Base-by-base conservation (phyloP, 2,888 invertebrate species). In the Panzeria rudis region DNA sequence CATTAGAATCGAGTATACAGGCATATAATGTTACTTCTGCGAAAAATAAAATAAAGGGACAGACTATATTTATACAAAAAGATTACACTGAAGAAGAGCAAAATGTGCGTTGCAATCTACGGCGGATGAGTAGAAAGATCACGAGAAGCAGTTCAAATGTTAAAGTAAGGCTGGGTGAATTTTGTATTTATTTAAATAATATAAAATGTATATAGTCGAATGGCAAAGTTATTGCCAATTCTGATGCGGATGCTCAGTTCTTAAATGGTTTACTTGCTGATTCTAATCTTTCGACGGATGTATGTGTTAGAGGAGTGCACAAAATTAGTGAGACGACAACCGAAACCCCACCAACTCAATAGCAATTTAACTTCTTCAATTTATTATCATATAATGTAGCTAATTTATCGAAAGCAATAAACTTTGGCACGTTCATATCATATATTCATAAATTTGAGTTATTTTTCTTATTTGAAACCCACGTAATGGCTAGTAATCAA, bases 131-230 rank as follows among this genome's bases (percentile, higher is more conserved):
- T n/a, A 47, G 35, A 50, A 52, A 50, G 1, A 50, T 52, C 3
- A 3, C 20, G 5, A 50, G 25, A 68, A n/a, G 1, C 5, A 50
- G 13, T 25, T 6, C 2, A 29, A 25, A n/a, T n/a, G n/a, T n/a
- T n/a, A n/a, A n/a, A n/a, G n/a, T n/a, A n/a, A n/a, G n/a, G n/a
- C n/a, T n/a, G 3, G 8, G n/a, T 47, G 5, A 69, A 54, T 54
- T 47, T 15, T 66, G 66, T n/a, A 47, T 66, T 15, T 66, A 41
- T 41, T 20, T 62, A 62, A n/a, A n/a, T n/a, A n/a, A n/a, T n/a
- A n/a, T n/a, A n/a, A n/a, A n/a, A n/a, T 62, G 23, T 41, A 62
- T 23, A 15, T 62, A 23, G 20, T 41, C 41, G 23, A 41, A 7
- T 11, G 38, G 38, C 17, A 61, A 61, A 38, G 32, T 61, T 61